Base-by-base conservation (phyloP, 2,797 vertebrate species). In the Sciaenops ocellatus region DNA sequence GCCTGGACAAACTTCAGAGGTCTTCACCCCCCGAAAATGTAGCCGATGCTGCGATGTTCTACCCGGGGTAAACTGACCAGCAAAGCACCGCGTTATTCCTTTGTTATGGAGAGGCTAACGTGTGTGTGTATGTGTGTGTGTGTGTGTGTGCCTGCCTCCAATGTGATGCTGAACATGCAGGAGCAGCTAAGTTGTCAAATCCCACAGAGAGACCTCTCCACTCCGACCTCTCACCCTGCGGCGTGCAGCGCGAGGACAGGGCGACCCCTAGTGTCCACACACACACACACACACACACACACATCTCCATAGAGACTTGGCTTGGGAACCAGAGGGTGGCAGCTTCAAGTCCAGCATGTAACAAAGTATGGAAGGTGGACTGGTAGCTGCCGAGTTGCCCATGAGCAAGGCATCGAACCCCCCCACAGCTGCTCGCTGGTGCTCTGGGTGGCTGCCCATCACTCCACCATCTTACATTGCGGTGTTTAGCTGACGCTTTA, bases 161-260 rank as follows among this genome's bases (percentile, higher is more conserved):
- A 13, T 44, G 6, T 34, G 69, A 69, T 11, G 63, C 60, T 62
- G 59, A 38, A 66, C 69, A 69, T 48, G 44, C 63, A 78, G 52
- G 41, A 74, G 17, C 8, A 66, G 51, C 4, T 67, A 64, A 65
- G 65, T 78, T 90, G 89, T 91, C 86, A 89, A 78, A 88, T 60
- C 68, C 66, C 77, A 38, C 42, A 20, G 1, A 1, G 42, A 52
- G 59, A 87, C 89, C 89, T 88, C 82, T 94, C 78, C 82, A 85
- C 93, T 93, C 18, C 80, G 83, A 93, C 91, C 93, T 76, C 81
- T 93, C 63, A 89, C 84, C 86, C 68, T 13, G 22, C 47, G 1
- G 15, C 0, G 17, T 0, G 17, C 0, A 42, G 4, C 3, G n/a
- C 28, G 22, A 30, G 10, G 30, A 15, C 10, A 63, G 18, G 11